A percentile compares a stretch with the other conserved stretches of the same genome.
These are phyloP conservation scores for Chromobotia macracanthus DNA, from an alignment of 2,797 vertebrate species.

Conservation along the genomic window DNA sequence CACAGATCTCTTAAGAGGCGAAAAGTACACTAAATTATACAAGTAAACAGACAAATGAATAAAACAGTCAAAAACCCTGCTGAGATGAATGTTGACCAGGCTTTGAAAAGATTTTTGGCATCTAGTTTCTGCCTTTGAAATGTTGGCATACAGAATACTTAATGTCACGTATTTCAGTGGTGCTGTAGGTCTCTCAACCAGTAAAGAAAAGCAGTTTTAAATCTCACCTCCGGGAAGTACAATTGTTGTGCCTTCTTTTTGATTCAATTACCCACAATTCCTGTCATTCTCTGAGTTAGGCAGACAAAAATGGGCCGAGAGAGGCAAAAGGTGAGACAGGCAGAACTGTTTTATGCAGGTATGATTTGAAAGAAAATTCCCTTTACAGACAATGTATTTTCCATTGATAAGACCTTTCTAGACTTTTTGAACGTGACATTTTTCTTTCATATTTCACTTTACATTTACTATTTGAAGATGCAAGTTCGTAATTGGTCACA, in stretches of 20 bases:
- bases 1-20: no score
- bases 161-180: conserved; percentile 47
- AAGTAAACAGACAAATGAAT: conserved; percentile 4
- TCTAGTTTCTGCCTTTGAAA: conserved; percentile 50
- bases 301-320: conserved; percentile 27
- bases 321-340: conserved; percentile 26
- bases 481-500: neutral
- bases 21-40: neutral
- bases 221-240: conserved; percentile 51
- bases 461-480: neutral
- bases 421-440: neutral
- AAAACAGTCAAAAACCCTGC: conserved; percentile 7
- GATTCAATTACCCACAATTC: conserved; percentile 38
- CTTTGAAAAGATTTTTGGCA: conserved; percentile 51
- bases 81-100: conserved; percentile 34
- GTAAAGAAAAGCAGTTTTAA: conserved; percentile 48
- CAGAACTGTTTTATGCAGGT: neutral
- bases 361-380: neutral
- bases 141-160: conserved; percentile 53
- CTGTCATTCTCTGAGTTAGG: conserved; percentile 36
- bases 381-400: conserved; percentile 1
- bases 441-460: neutral
- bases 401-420: conserved; percentile 1
- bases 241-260: conserved; percentile 48
- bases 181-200: conserved; percentile 47